Conservation (phyloP, 2,113 vertebrate species). For the Varanus komodoensis region DNA sequence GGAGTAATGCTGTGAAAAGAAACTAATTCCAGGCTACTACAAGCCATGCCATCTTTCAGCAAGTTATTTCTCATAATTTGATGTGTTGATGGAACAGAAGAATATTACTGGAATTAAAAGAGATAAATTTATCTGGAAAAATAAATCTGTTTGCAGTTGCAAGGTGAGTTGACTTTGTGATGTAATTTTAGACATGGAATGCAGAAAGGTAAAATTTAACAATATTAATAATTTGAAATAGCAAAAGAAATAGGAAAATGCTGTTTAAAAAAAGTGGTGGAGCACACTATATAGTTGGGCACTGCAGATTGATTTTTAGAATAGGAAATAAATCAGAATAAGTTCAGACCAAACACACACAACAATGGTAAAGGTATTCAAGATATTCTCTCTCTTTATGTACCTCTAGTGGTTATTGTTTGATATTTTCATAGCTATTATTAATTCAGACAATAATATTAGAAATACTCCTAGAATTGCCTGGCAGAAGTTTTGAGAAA, state of each 20-base stretch:
- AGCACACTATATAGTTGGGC: not conserved
- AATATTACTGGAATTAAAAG: slow-evolving; percentile 37
- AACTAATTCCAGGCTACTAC: slow-evolving; percentile 29
- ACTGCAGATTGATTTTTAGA: not conserved
- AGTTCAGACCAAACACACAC: not conserved
- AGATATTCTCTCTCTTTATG: not conserved
- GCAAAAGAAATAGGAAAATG: not conserved
- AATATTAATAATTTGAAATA: not conserved
- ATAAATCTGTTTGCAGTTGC: slow-evolving; percentile 46
- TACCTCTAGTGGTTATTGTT: not conserved
- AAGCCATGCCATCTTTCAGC: slow-evolving; percentile 44
- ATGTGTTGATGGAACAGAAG: slow-evolving; percentile 45
- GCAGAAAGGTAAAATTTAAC: slow-evolving; percentile 3
- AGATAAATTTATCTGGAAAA: too few relatives aligned
- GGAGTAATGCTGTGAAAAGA: slow-evolving; percentile 50
- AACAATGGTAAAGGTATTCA: not conserved
- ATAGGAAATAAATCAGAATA: not conserved
- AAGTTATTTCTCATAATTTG: slow-evolving; percentile 38
- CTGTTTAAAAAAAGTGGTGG: not conserved
- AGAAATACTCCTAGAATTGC: not conserved
- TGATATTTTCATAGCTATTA: not conserved
- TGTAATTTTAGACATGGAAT: slow-evolving; percentile 34
- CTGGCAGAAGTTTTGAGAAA: not conserved
- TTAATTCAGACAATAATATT: not conserved
- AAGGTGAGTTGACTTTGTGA: slow-evolving; percentile 47